phyloP scores from a whole-genome alignment of 2,797 vertebrate species.

The Sylvia borin region DNA sequence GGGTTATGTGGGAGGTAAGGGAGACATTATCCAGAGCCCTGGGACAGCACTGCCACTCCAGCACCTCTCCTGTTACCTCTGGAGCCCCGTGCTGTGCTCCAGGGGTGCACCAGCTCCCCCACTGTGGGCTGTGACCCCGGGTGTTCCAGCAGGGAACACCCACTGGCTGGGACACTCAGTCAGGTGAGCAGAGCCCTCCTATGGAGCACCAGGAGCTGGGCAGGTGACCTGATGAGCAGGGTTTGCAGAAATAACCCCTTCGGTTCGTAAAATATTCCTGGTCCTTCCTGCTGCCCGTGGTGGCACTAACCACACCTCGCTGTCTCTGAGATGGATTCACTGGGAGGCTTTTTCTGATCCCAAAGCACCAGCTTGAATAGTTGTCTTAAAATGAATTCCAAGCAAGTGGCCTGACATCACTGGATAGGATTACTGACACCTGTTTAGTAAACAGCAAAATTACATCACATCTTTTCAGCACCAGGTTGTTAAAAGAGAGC shows the following conservation, averaged over 20 bases:
- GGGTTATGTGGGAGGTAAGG: not conserved
- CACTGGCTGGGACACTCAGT: rapidly evolving
- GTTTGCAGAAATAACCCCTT: not conserved
- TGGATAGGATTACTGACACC: not conserved
- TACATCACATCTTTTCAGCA: slow-evolving; percentile 55
- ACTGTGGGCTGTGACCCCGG: rapidly evolving
- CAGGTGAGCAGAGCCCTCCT: rapidly evolving
- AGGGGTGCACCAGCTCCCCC: rapidly evolving
- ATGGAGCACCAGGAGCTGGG: not conserved
- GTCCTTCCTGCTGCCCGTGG: not conserved
- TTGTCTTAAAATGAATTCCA: not conserved
- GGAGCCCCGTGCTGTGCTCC: not conserved
- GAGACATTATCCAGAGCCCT: not conserved
- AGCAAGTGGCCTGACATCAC: slow-evolving; percentile 14
- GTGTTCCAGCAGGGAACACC: not conserved
- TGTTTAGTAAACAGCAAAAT: slow-evolving; percentile 45
- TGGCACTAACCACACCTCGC: rapidly evolving
- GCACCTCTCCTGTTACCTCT: not conserved
- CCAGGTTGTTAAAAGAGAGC: slow-evolving; percentile 13
- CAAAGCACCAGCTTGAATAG: rapidly evolving
- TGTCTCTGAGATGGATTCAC: rapidly evolving
- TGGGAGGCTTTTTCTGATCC: not conserved
- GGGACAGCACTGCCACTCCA: rapidly evolving
- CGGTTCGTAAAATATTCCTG: not conserved
- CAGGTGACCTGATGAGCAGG: not conserved